Evolutionary conservation across 2,888 invertebrate species (phyloP), one percentile per base, ranked within the genome.

Genomic region (Ypsolopha sequella): DNA sequence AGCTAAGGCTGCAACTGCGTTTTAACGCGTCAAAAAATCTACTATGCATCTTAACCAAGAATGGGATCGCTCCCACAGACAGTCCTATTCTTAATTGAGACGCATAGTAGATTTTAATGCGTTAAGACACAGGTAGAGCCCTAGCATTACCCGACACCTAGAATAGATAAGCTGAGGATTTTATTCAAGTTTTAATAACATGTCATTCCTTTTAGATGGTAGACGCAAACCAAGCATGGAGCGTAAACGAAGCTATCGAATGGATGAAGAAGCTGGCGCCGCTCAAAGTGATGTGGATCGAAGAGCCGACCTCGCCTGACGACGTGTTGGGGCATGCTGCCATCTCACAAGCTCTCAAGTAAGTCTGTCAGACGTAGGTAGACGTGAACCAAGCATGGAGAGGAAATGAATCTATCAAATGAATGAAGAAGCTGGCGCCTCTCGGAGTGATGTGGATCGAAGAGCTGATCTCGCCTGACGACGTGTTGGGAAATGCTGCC

Each of bases 361-460:
- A 64, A 61, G 62, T 61, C 49, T 41, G 6, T 11, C 14, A 36
- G 9, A 51, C 46, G 89, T 95, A 4, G 95, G 89, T 95, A 4
- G 95, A 96, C 67, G 95, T 95, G 0, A 96, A 96, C 74, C 95
- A 95, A 87, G 90, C 93, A 1, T 97, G 97, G 96, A 93, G 94
- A 63, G 93, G 96, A 3, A 80, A 90, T 52, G 91, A 95, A 73
- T 93, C 97, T 0, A 94, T 97, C 53, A 90, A 91, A 9, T 96
- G 96, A 95, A 93, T 95, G 92, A 91, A 91, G 68, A 77, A 91
- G 51, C 74, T 97, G 53, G 90, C 92, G 1, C 89, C 91, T 41
- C 91, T 92, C 64, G 92, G 93, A 60, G 91, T 93, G 2, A 73
- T 91, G 51, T 97, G 96, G 96, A 96, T 97, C 52, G 97, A 97